A percentile compares a stretch with the other conserved stretches of the same genome.
Evolutionary conservation across 1,140 invertebrate species (phyloP).

Genomic region (Zaprionus camerounensis): DNA sequence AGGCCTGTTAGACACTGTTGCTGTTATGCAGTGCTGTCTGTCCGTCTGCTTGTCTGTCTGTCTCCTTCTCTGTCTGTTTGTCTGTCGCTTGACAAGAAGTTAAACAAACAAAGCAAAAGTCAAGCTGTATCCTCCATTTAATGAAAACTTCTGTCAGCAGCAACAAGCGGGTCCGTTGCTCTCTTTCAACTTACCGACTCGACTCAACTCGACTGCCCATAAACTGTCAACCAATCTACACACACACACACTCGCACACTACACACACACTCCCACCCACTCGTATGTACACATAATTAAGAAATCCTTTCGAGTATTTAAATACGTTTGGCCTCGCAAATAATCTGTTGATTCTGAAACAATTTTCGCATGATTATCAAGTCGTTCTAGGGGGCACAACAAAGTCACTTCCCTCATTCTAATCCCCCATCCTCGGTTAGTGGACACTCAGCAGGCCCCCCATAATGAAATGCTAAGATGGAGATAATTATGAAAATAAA

Average conservation of each 20-base stretch:
- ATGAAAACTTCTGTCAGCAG: conserved; percentile 69
- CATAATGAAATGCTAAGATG: conserved; percentile 53
- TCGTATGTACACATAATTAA: conserved; percentile 75
- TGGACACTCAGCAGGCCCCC: conserved; percentile 27
- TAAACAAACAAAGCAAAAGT: conserved; percentile 81
- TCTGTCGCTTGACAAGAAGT: conserved; percentile 72
- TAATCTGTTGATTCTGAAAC: conserved; percentile 76
- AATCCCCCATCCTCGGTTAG: conserved; percentile 27
- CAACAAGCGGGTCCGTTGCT: conserved; percentile 53
- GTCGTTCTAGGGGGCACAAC: conserved; percentile 37
- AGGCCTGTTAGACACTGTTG: conserved; percentile 14
- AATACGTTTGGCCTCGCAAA: conserved; percentile 61
- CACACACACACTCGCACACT: background rate
- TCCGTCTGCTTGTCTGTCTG: background rate
- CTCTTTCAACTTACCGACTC: conserved; percentile 19
- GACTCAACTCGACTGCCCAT: conserved; percentile 45
- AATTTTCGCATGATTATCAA: conserved; percentile 68
- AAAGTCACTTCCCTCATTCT: background rate
- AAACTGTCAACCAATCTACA: conserved; percentile 53
- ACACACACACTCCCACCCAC: conserved; percentile 2
- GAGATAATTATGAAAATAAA: conserved; percentile 72
- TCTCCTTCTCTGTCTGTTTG: conserved; percentile 26
- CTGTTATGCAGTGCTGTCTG: conserved; percentile 5
- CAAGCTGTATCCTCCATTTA: conserved; percentile 65
- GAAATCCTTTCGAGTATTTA: conserved; percentile 58